Base-by-base conservation (phyloP, 1,140 invertebrate species). In the Drosophila bocqueti region DNA sequence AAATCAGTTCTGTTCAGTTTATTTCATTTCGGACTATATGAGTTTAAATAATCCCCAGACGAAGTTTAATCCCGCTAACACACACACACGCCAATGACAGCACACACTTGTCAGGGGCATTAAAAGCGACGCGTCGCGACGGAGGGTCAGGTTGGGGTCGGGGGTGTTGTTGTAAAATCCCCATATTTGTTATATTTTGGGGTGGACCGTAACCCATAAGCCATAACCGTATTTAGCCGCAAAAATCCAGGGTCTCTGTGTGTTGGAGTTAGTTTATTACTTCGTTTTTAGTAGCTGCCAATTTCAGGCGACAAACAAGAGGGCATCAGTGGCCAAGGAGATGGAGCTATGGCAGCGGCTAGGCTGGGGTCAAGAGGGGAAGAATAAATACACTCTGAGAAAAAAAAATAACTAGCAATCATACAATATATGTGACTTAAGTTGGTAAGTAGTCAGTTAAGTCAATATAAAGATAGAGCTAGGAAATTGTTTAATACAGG, bases 211-310 rank as follows among this genome's bases (percentile, higher is more conserved):
- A 60, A 45, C 54, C 74, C 75, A 69, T 77, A 77, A 77, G 74
- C 75, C 64, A 77, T 77, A 77, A 77, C 74, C 65, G 58, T 78
- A 78, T 64, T 81, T 69, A 68, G 69, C 50, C 83, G 54, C 83
- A 86, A 77, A 77, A 55, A 68, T 60, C 74, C 63, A 26, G 40
- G 61, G 72, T 75, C 78, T 81, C 47, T 2, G 6, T 85, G 62
- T 85, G 66, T 79, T 73, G 52, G 73, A 84, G 77, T 81, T 89
- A 81, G 81, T 89, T 89, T 89, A 89, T 89, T 90, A 85, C 84
- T 89, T 82, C 83, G 83, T 79, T 89, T 90, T 89, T 89, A 89
- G 78, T 85, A 81, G 84, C 85, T 89, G 84, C 85, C 84, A 89
- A 89, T 89, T 84, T 84, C 75, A 79, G 75, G 79, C 81, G 78